phyloP scores from a whole-genome alignment of 2,113 vertebrate genomes.

The Todiramphus saurophagus region DNA sequence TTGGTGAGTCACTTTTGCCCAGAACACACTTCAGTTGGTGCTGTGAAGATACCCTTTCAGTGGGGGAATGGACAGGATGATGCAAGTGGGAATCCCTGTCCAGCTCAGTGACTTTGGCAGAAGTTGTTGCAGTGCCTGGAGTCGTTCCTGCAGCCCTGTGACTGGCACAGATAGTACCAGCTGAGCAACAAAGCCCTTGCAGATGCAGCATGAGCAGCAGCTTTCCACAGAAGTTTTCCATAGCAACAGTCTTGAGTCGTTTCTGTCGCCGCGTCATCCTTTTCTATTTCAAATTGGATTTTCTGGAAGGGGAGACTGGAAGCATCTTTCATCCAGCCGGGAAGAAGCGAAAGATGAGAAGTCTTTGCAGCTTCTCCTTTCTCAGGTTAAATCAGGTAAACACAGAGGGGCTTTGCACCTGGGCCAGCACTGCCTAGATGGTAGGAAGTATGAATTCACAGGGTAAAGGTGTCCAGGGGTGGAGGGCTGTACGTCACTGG shows the following conservation, averaged over 20 bases:
- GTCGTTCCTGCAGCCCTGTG: rapidly evolving
- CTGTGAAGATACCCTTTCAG: not conserved
- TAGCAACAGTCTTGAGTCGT: not conserved
- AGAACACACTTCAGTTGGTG: not conserved
- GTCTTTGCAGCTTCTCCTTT: not conserved
- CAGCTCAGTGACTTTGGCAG: not conserved
- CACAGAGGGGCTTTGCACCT: not conserved
- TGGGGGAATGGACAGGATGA: not conserved
- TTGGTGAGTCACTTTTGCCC: not conserved
- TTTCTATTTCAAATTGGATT: not conserved
- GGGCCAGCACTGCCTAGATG: not conserved
- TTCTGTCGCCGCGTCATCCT: not conserved
- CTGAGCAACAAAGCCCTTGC: not conserved
- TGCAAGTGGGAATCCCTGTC: not conserved
- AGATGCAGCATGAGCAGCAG: not conserved
- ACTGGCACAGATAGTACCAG: not conserved
- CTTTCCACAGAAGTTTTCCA: not conserved
- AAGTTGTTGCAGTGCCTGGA: not conserved
- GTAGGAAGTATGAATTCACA: not conserved
- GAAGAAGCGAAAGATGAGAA: not conserved
- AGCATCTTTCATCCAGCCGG: not conserved
- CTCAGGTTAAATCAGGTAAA: not conserved
- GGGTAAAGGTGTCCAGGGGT: not conserved
- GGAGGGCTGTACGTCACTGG: not conserved
- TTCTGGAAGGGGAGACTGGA: not conserved